Base-by-base conservation (phyloP, 37 sponge, comb jelly and placozoan genomes). In the Agelas oroides region DNA sequence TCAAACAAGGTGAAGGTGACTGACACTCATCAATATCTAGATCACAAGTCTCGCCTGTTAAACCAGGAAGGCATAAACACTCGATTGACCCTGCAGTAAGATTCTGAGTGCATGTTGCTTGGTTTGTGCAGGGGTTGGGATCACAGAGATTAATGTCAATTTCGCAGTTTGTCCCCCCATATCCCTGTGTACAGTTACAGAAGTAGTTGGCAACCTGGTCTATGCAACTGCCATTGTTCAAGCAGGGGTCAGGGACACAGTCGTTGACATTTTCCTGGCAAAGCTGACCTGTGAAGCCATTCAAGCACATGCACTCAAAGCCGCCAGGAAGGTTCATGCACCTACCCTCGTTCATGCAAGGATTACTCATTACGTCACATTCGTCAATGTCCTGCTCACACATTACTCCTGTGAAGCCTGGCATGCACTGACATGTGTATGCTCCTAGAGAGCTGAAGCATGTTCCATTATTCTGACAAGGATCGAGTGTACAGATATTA, bases 381-480 rank as follows among this genome's bases (percentile, higher is more conserved):
- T 85, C 86, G 36, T 76, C 63, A 24, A 81, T 81, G 41, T 85
- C 73, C 2, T 27, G 16, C 40, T 57, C 41, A 77, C 91, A 91
- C 63, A 68, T 28, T 19, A 17, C 24, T 21, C 67, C 78, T n/a
- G 75, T 91, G 75, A 33, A 89, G 55, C 83, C 88, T 62, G 19
- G 82, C 8, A 54, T 1, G 53, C 97, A 96, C 62, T 53, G 17
- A 41, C 97, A 96, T 0, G 1, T 54, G 53, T 79, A 85, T 0
- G 55, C 68, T 30, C 28, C 36, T 23, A 60, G 46, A 0, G 53
- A 46, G 15, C 21, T 21, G 21, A 57, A 17, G 37, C 93, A 92
- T 2, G 85, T 76, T 0, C 78, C 89, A 35, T 70, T 76, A 64
- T 92, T 92, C 18, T 59, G 40, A 69, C 93, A 95, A 18, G 90